These are phyloP conservation scores for Takifugu rubripes DNA, from an alignment of 2,797 vertebrate species.

Conservation along the genomic window DNA sequence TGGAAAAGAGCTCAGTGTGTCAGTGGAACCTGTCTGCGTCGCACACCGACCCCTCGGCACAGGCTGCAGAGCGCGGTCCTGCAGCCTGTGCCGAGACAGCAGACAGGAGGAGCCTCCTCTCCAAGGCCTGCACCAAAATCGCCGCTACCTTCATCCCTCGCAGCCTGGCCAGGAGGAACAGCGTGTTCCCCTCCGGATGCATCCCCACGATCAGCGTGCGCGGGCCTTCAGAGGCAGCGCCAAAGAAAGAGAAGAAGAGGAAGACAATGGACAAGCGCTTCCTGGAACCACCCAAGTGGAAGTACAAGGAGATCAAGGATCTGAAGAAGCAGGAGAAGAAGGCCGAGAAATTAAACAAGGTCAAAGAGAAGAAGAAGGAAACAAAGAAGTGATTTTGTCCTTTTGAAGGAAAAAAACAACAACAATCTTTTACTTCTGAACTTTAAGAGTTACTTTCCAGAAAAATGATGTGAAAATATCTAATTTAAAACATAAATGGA, in stretches of 20 bases:
- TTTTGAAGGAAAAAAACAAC: constrained; percentile 23
- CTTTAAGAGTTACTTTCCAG: constrained; percentile 12
- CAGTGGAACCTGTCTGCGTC: constrained; percentile 60
- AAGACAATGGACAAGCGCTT: constrained; percentile 36
- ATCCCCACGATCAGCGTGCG: constrained; percentile 79
- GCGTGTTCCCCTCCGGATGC: constrained; percentile 68
- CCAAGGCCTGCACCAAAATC: constrained; percentile 56
- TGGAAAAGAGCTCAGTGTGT: constrained; percentile 53
- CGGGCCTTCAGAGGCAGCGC: constrained; percentile 41
- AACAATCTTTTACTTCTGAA: constrained; percentile 10
- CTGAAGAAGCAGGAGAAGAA: constrained; percentile 68
- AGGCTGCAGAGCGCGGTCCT: constrained; percentile 34
- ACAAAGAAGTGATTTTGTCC: constrained; percentile 7
- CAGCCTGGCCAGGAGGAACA: constrained; percentile 62
- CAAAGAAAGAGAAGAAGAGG: constrained; percentile 57
- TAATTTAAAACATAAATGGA: neutral
- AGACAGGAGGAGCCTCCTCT: constrained; percentile 56
- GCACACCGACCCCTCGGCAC: constrained; percentile 38
- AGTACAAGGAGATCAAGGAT: constrained; percentile 77
- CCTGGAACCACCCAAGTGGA: constrained; percentile 81
- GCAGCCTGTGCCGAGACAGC: constrained; percentile 31
- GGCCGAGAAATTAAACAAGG: constrained; percentile 34
- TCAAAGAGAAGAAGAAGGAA: constrained; percentile 31
- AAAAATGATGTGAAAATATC: neutral
- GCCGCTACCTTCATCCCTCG: constrained; percentile 55